Conservation (phyloP, 2,113 vertebrate species). For the Pterophyllum scalare region DNA sequence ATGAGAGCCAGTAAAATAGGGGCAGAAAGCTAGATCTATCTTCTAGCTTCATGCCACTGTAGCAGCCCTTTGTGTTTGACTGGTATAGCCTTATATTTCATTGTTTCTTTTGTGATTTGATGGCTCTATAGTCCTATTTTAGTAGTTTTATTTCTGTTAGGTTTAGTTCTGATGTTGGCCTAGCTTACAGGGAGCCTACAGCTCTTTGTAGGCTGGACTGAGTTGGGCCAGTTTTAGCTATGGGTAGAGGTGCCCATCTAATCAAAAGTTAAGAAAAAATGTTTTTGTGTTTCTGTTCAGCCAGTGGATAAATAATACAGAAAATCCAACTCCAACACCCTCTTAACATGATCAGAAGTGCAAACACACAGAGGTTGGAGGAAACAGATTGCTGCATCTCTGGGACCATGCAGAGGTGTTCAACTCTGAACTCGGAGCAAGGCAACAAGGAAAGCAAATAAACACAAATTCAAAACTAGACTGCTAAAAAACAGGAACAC, state of each 20-base stretch:
- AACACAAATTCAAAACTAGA: too few relatives aligned
- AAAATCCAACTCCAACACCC: not conserved
- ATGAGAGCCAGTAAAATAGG: not conserved
- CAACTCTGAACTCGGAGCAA: too few relatives aligned
- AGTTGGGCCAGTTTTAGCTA: not conserved
- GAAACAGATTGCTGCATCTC: too few relatives aligned
- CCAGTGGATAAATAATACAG: not conserved
- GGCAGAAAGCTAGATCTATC: too few relatives aligned
- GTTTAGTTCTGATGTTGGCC: not conserved
- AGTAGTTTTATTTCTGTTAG: not conserved
- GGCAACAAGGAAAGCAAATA: too few relatives aligned
- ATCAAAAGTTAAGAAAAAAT: not conserved
- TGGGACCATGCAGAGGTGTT: too few relatives aligned
- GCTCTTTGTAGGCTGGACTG: constrained; percentile 5
- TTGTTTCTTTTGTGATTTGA: not conserved
- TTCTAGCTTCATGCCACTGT: too few relatives aligned
- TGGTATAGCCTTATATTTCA: not conserved
- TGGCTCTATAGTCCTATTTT: not conserved
- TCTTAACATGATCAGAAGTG: not conserved
- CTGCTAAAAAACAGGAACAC: too few relatives aligned
- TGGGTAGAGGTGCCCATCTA: not conserved
- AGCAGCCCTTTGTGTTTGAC: not conserved
- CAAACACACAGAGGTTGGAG: too few relatives aligned
- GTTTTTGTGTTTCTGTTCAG: not conserved
- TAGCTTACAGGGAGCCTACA: not conserved